These are phyloP conservation scores for Conus canariensis DNA, from an alignment of 2,888 invertebrate species.

Conservation along the genomic window DNA sequence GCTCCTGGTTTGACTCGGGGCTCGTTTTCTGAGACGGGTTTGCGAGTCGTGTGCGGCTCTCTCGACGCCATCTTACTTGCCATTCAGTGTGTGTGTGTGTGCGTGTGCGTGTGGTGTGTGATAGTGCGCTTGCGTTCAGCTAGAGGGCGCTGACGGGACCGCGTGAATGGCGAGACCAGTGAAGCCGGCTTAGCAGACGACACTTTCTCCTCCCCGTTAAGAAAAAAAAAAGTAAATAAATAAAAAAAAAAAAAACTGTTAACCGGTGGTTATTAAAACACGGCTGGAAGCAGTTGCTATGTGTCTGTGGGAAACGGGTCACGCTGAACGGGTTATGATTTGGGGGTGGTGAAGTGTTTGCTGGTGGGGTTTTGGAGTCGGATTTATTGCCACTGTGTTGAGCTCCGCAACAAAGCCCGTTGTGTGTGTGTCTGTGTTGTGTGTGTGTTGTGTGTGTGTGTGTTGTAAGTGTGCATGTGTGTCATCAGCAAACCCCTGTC, in stretches of 20 bases:
- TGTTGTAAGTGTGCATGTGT: no score
- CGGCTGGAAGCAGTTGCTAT: no score
- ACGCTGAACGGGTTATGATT: no score
- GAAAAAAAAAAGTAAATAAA: background rate
- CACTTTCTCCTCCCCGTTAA: background rate
- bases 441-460: no score
- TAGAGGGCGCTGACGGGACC: slow-evolving; percentile 35
- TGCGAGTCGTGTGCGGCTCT: slow-evolving; percentile 18
- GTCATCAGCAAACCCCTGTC: no score
- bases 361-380: no score
- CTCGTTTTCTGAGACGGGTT: slow-evolving; percentile 27
- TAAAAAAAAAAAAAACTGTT: background rate
- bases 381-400: no score
- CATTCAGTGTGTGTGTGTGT: background rate
- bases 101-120: slow-evolving; percentile 18
- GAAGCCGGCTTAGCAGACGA: slow-evolving; percentile 2
- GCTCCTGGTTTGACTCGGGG: background rate
- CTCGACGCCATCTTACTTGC: slow-evolving; percentile 40
- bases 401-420: no score
- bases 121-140: slow-evolving; percentile 24
- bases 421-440: no score
- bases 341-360: no score
- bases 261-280: no score
- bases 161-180: slow-evolving; percentile 22
- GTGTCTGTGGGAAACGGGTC: no score